Evolutionary conservation across 1,140 invertebrate genomes (phyloP).

Genomic region (Drosophila virilis): DNA sequence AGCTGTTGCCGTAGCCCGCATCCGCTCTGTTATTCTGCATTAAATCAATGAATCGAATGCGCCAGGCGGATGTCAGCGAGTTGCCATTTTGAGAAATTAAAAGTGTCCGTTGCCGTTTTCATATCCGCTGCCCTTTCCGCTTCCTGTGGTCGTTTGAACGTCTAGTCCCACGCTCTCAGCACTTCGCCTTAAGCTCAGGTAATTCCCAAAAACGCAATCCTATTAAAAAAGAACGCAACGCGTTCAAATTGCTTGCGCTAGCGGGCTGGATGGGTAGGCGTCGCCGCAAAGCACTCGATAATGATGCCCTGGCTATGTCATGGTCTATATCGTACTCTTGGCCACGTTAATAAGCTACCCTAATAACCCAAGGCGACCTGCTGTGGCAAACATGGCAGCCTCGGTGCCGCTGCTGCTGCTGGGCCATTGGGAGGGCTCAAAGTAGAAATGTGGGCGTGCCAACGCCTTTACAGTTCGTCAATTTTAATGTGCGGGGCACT

Average conservation of each 20-base stretch:
- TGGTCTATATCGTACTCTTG: constrained; percentile 36
- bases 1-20: not conserved
- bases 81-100: constrained; percentile 83
- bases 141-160: constrained; percentile 37
- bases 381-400: constrained; percentile 44
- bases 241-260: constrained; percentile 54
- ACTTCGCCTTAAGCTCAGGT: constrained; percentile 47
- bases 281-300: constrained; percentile 77
- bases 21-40: constrained; percentile 64
- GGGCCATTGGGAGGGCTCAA: not conserved
- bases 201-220: constrained; percentile 78
- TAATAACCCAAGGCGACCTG: constrained; percentile 75
- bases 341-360: constrained; percentile 75
- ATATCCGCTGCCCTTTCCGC: constrained; percentile 67
- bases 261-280: constrained; percentile 18
- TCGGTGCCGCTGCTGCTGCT: not conserved
- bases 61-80: constrained; percentile 70
- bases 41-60: constrained; percentile 78
- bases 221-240: constrained; percentile 65
- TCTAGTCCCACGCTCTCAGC: not conserved
- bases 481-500: constrained; percentile 68
- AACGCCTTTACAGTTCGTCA: constrained; percentile 81
- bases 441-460: constrained; percentile 26
- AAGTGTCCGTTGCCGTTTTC: constrained; percentile 78
- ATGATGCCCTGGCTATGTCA: constrained; percentile 58